phyloP scores from a whole-genome alignment of 30 jellyfish, hydroid and myxozoan genomes.

The Calvadosia cruxmelitensis region DNA sequence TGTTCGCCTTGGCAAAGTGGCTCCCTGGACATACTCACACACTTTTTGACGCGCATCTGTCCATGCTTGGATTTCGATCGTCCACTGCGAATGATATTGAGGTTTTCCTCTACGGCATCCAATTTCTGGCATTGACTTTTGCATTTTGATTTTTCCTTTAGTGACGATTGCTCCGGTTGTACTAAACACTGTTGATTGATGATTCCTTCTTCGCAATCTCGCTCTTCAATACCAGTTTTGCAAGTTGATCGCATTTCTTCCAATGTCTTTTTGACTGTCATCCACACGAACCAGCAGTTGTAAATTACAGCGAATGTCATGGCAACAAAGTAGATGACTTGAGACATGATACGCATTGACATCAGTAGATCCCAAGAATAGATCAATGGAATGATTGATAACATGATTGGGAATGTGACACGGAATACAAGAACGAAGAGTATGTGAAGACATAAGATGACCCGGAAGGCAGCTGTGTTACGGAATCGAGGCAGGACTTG shows the following conservation, averaged over 20 bases:
- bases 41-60: not conserved
- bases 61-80: not conserved
- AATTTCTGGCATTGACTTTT: not conserved
- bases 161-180: not conserved
- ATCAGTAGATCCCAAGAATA: not conserved
- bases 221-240: not conserved
- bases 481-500: not conserved
- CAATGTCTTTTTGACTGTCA: not conserved
- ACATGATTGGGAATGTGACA: not conserved
- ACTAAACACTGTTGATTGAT: no score
- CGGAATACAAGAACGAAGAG: not conserved
- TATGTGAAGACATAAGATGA: not conserved
- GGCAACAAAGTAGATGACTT: not conserved
- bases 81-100: not conserved
- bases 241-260: not conserved
- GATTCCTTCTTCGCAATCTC: not conserved
- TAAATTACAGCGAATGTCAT: no score
- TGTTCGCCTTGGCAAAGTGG: not conserved
- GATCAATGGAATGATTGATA: not conserved
- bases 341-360: not conserved
- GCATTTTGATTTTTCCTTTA: no score
- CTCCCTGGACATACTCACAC: not conserved
- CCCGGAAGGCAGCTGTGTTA: not conserved
- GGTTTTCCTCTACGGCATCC: not conserved
- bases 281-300: not conserved